phyloP scores from a whole-genome alignment of 2,113 vertebrate species.

The Amblyopsis rosae region DNA sequence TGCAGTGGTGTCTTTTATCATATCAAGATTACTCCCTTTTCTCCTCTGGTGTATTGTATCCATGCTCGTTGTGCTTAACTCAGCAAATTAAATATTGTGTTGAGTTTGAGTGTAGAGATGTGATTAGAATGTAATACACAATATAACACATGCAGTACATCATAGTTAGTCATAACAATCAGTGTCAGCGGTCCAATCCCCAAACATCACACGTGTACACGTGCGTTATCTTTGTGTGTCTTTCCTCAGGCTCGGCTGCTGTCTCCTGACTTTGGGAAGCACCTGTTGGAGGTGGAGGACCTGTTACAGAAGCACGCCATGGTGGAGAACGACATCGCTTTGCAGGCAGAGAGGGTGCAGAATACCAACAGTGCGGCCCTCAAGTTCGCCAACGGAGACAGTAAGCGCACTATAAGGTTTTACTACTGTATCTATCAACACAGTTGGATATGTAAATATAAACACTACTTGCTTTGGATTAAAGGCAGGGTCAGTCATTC shows the following conservation, averaged over 20 bases:
- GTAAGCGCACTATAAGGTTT: constrained; percentile 70
- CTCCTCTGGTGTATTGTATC: no score
- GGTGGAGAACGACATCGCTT: constrained; percentile 87
- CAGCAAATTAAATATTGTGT: not conserved
- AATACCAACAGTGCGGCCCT: constrained; percentile 80
- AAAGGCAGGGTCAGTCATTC: no score
- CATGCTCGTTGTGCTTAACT: no score
- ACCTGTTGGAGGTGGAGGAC: constrained; percentile 92
- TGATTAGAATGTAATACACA: not conserved
- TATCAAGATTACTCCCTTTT: no score
- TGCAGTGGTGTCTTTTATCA: not conserved
- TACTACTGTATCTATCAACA: no score
- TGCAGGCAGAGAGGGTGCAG: constrained; percentile 88
- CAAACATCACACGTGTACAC: not conserved
- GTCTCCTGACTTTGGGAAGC: constrained; percentile 91
- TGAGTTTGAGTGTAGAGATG: not conserved
- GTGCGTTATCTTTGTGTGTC: not conserved
- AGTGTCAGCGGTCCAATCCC: not conserved
- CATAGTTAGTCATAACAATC: not conserved
- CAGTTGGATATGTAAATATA: no score
- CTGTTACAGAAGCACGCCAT: constrained; percentile 90
- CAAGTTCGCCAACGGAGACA: constrained; percentile 84
- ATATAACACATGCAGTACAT: not conserved
- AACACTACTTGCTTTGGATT: no score
- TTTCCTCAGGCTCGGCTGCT: constrained; percentile 79